A percentile compares a stretch with the other conserved stretches of the same genome.
These are phyloP conservation scores for Allolobophora icterica DNA, from an alignment of 2,888 invertebrate species.

Conservation along the genomic window DNA sequence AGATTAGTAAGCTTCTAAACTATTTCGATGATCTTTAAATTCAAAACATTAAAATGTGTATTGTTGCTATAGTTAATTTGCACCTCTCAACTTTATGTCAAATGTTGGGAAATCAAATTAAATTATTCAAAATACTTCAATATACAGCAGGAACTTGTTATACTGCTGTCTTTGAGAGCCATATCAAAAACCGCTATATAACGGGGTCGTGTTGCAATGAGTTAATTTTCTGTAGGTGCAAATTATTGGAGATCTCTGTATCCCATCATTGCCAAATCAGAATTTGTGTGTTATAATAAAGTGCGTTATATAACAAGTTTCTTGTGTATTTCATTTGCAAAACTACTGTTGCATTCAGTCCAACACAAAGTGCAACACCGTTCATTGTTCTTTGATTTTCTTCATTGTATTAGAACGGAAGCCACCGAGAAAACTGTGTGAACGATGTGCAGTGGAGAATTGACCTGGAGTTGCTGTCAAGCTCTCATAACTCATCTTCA, in stretches of 20 bases:
- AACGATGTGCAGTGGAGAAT: background rate
- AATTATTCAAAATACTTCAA: background rate
- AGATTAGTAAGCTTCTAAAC: background rate
- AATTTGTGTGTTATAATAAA: background rate
- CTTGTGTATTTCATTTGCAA: background rate
- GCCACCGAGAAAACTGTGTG: constrained; percentile 6
- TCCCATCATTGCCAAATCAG: background rate
- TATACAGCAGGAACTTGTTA: background rate
- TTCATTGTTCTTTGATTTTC: constrained; percentile 26
- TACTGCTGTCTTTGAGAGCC: background rate
- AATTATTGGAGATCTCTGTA: background rate
- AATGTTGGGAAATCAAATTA: background rate
- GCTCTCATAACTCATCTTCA: background rate
- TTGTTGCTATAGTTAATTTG: background rate
- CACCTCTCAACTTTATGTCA: background rate
- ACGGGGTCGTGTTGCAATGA: background rate
- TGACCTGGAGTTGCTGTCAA: background rate
- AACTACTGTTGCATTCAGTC: background rate
- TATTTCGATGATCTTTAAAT: background rate
- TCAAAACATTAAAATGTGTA: background rate
- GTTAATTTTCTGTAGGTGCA: background rate
- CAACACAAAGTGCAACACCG: background rate
- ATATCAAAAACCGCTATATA: background rate
- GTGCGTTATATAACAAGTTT: background rate
- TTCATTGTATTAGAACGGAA: background rate